These are phyloP conservation scores for Papilio glaucus DNA, from an alignment of 1,140 invertebrate genomes.

Conservation along the genomic window DNA sequence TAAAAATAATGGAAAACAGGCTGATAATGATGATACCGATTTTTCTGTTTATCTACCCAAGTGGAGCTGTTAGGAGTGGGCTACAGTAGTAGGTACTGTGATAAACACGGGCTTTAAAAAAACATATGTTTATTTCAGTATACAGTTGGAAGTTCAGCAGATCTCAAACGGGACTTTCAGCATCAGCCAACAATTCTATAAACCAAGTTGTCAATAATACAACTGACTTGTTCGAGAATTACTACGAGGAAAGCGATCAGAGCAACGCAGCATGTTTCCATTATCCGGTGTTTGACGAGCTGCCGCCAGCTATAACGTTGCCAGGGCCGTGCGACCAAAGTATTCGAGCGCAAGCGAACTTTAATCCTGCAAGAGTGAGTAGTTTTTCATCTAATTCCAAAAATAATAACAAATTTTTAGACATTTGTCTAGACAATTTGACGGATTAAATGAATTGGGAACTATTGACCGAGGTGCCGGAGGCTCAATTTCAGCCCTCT, in stretches of 20 bases:
- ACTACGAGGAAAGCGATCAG: slow-evolving; percentile 64
- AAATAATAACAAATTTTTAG: not conserved
- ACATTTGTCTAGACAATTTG: not conserved
- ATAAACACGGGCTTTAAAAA: too few relatives aligned
- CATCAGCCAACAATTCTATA: slow-evolving; percentile 49
- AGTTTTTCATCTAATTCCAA: slow-evolving; percentile 20
- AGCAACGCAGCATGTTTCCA: slow-evolving; percentile 64
- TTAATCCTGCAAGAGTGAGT: slow-evolving; percentile 60
- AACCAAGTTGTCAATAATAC: slow-evolving; percentile 52
- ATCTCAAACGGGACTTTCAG: slow-evolving; percentile 53
- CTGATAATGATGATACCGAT: not conserved
- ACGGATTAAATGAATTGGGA: too few relatives aligned
- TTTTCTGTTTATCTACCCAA: too few relatives aligned
- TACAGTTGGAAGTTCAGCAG: slow-evolving; percentile 73
- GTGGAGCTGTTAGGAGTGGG: too few relatives aligned
- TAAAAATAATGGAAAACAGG: not conserved
- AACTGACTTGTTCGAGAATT: slow-evolving; percentile 57
- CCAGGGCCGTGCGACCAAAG: slow-evolving; percentile 60
- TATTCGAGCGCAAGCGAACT: slow-evolving; percentile 60
- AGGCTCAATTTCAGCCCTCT: too few relatives aligned
- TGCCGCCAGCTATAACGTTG: slow-evolving; percentile 50
- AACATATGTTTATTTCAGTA: slow-evolving; percentile 60
- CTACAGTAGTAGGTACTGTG: too few relatives aligned
- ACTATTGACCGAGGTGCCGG: too few relatives aligned
- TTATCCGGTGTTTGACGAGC: slow-evolving; percentile 61